Evolutionary conservation across 2,888 invertebrate species (phyloP).

Genomic region (Allolobophora icterica): DNA sequence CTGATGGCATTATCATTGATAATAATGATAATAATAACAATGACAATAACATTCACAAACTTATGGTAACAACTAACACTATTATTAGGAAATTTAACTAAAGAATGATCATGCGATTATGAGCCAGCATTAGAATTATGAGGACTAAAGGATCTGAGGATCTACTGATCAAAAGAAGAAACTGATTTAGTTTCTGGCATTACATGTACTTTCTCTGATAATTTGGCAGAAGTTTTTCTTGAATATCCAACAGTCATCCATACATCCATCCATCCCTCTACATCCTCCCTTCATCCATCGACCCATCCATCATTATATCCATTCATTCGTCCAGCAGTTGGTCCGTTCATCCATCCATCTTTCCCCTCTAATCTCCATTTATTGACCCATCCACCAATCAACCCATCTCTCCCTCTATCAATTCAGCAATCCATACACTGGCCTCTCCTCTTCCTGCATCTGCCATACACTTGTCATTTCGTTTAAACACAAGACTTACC

Average conservation of each 20-base stretch:
- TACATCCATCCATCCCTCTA: neutral
- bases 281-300: neutral
- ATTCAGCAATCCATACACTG: neutral
- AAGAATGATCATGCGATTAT: neutral
- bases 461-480: neutral
- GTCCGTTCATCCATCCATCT: neutral
- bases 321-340: neutral
- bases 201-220: neutral
- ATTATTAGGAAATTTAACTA: neutral
- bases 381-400: neutral
- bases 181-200: neutral
- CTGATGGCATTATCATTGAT: neutral
- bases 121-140: constrained; percentile 10
- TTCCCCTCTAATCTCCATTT: neutral
- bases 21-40: neutral
- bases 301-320: neutral
- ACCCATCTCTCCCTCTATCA: neutral
- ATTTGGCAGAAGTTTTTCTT: neutral
- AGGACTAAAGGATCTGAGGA: neutral
- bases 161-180: neutral
- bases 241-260: neutral
- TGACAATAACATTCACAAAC: neutral
- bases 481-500: neutral
- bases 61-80: neutral
- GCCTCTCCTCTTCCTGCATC: neutral